Evolutionary conservation across 2,797 vertebrate genomes (phyloP), one percentile per base, ranked within the genome.

Genomic region (Sebastolobus alascanus): DNA sequence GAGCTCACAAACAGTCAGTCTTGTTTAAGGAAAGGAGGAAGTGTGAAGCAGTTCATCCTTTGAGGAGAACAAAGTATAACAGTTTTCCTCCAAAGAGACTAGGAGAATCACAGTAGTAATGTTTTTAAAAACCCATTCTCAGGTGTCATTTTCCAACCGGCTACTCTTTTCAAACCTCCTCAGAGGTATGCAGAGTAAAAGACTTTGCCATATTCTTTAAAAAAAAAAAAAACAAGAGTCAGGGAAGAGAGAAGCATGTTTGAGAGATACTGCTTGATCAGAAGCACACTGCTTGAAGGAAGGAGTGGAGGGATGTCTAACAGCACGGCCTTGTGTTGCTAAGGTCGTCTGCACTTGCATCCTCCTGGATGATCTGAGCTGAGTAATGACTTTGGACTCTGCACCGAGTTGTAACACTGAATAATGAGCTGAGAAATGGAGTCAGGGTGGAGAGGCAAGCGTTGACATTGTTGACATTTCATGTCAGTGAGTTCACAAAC

Each of bases 211-310:
- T 35, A 65, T 69, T 69, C 73, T 84, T 77, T 84, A 46, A 68
- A 66, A 83, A 69, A 33, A 3, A 58, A 52, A 31, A 55, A 25
- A 3, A 80, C 59, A 72, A 80, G 68, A 68, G 40, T 50, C 38
- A 29, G 43, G 8, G 38, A 65, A 3, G 25, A 71, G 35, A 64
- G 71, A 79, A 59, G 58, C 79, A 66, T 81, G 65, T 86, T 87
- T 80, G 56, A 76, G 80, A 89, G 86, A 84, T 83, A 72, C 79
- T 82, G 84, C 83, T 93, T 92, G 87, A 90, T 92, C 74, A 84
- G 85, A 90, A 87, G 78, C 84, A 73, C 85, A 84, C 84, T 85
- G 86, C 88, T 91, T 71, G 75, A 84, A 92, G 79, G 85, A 70
- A 60, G 8, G 27, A 72, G 81, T 60, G 56, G 27, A 31, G 67